Conservation (phyloP, 2,888 invertebrate genomes). For the Agrotis segetum region DNA sequence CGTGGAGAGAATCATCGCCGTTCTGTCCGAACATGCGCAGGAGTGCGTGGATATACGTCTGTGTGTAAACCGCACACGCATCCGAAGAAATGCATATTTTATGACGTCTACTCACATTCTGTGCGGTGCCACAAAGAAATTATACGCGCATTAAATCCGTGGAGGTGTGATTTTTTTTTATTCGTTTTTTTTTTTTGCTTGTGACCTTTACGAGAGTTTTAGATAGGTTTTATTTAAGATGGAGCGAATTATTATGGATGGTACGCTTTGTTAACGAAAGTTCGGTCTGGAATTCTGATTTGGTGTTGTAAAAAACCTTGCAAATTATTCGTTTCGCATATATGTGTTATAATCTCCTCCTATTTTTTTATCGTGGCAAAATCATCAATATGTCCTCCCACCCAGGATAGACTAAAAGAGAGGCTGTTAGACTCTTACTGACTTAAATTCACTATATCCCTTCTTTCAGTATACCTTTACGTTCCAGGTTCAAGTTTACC, state of each 20-base stretch:
- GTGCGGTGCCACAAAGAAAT: conserved; percentile 91
- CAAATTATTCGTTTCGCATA: conserved; percentile 5
- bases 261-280: conserved; percentile 50
- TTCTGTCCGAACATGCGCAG: conserved; percentile 51
- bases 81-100: conserved; percentile 90
- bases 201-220: conserved; percentile 69
- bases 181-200: conserved; percentile 70
- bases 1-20: conserved; percentile 57
- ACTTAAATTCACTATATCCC: too few relatives aligned
- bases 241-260: conserved; percentile 52
- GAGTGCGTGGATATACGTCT: conserved; percentile 47
- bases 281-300: conserved; percentile 27
- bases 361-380: not conserved
- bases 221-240: conserved; percentile 64
- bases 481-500: too few relatives aligned
- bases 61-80: conserved; percentile 78
- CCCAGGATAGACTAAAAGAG: too few relatives aligned
- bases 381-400: too few relatives aligned
- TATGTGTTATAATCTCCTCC: not conserved
- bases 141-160: conserved; percentile 90
- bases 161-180: conserved; percentile 84
- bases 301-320: conserved; percentile 10
- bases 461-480: too few relatives aligned
- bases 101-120: conserved; percentile 90
- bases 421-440: too few relatives aligned